Evolutionary conservation across 2,797 vertebrate species (phyloP).

Genomic region (Neosilurus hyrtlii): DNA sequence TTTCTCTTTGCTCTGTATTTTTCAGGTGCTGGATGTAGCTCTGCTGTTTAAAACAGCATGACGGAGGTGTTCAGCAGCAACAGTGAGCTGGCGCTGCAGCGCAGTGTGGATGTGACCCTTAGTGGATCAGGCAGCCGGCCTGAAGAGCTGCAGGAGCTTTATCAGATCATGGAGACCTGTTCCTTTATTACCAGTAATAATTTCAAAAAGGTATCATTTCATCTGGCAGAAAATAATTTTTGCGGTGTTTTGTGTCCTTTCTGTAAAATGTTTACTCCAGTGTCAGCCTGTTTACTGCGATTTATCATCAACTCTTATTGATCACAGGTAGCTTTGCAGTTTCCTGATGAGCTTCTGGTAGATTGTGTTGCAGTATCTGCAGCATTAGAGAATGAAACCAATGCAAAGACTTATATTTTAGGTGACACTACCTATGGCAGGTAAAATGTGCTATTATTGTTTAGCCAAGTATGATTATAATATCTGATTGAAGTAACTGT

Average conservation of each 20-base stretch:
- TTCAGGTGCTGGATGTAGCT: constrained; percentile 16
- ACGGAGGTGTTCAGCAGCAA: constrained; percentile 79
- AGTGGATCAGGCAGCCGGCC: constrained; percentile 44
- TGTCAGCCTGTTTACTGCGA: background rate
- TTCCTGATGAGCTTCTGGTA: constrained; percentile 85
- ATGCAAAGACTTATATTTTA: constrained; percentile 79
- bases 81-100: constrained; percentile 74
- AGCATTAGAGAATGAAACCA: constrained; percentile 72
- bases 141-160: constrained; percentile 69
- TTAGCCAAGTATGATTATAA: background rate
- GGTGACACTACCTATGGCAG: constrained; percentile 96
- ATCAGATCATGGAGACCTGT: constrained; percentile 76
- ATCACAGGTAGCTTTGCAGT: constrained; percentile 90
- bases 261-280: background rate
- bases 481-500: background rate
- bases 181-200: constrained; percentile 71
- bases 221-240: background rate
- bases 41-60: constrained; percentile 62
- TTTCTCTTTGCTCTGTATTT: background rate
- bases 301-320: background rate
- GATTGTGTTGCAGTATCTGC: constrained; percentile 77
- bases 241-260: too few species aligned
- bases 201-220: constrained; percentile 72
- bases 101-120: constrained; percentile 54
- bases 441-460: constrained; percentile 61